Base-by-base conservation (phyloP, 2,888 invertebrate species). In the Nyleta sp. region DNA sequence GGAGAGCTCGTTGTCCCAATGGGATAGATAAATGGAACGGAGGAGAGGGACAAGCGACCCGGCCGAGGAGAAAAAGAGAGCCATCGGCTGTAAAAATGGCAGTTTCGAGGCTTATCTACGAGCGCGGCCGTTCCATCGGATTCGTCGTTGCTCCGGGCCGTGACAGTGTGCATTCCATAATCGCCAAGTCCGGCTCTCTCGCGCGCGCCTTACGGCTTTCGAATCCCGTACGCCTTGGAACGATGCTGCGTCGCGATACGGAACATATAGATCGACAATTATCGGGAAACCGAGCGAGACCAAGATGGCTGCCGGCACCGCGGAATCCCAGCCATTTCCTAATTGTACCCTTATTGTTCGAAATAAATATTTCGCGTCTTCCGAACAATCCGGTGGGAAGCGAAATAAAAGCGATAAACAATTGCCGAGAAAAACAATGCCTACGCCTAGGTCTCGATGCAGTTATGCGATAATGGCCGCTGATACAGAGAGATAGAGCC, bases 401-500 rank as follows among this genome's bases (percentile, higher is more conserved):
- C 11, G n/a, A 44, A 44, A 46, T 35, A 22, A 38, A 42, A 53
- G 17, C 20, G 22, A 35, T 2, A 17, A 62, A 62, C 33, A 33
- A 62, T 33, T 48, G 24, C 24, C 18, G 13, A 28, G 22, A 40
- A 28, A 13, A 55, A 50, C 42, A 50, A 28, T 40, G 50, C 15
- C 18, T n/a, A n/a, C n/a, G n/a, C n/a, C n/a, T n/a, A 44, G 42
- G 52, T 60, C 71, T 67, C 62, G 68, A 38, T 60, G 57, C 73
- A 68, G 77, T 57, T 75, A 75, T 78, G 82, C 82, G 84, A 82
- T 86, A 87, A 85, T 84, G 84, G 80, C 76, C 60, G 70, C 64
- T 80, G 84, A 84, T 86, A 84, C 72, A 82, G 35, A 4, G 35
- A 83, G 84, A 68, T 72, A n/a, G n/a, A n/a, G 48, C 42, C 48